Base-by-base conservation (phyloP, 2,113 vertebrate genomes). In the Camarhynchus parvulus region DNA sequence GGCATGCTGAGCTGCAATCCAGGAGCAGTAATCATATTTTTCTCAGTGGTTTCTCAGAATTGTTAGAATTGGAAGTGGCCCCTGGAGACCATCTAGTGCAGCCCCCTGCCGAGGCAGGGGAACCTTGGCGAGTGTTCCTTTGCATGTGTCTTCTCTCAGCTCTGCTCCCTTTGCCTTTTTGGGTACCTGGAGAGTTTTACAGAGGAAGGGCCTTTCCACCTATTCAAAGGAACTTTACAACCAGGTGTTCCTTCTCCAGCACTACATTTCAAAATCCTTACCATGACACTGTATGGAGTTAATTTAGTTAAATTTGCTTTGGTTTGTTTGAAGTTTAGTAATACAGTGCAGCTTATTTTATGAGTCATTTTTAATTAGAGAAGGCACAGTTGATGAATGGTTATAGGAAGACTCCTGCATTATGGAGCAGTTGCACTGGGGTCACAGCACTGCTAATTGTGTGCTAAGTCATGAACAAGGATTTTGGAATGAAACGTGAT, bases 311-410 rank as follows among this genome's bases (percentile, higher is more conserved):
- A 30, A 47, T 68, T 64, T 78, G n/a, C 61, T 84, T 90, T 83
- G 79, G 47, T 88, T 93, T 81, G 42, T 78, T 97, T 19, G 3
- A 83, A 92, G 68, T 79, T 92, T 87, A 84, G 61, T 93, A 79
- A 69, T 68, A 75, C 14, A 86, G 76, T 39, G 62, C 83, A 93
- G 53, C 74, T 92, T 89, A 66, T 69, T 92, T 78, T 4, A 31
- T 96, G 90, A 94, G 68, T 97, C 79, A 93, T 61, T 96, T 95
- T 95, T 96, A 96, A 96, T 96, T 97, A 94, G 61, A 93, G 90
- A 83, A 75, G 85, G 37, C 67, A 28, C 28, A 62, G 80, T 3
- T 90, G 83, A 95, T 93, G 69, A 92, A 50, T 72, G 73, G 83
- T 75, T 95, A 6, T 46, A 72, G 87, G 78, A 87, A 68, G 89